Evolutionary conservation across 2,113 vertebrate genomes (phyloP).

Genomic region (Ailurus styani): DNA sequence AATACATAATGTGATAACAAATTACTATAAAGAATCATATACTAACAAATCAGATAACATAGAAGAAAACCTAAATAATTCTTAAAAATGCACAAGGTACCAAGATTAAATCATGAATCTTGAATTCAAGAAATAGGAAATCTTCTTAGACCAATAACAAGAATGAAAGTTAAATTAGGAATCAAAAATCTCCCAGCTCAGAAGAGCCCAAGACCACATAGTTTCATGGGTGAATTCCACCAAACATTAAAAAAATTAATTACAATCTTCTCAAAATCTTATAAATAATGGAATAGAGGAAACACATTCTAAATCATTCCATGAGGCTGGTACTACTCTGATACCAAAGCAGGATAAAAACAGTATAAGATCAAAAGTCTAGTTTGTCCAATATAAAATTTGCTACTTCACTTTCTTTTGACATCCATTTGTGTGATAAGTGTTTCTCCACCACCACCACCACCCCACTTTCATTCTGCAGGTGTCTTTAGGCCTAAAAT

Average conservation of each 20-base stretch:
- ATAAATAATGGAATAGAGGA: neutral
- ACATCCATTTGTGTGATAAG: neutral
- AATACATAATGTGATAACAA: neutral
- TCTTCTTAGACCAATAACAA: neutral
- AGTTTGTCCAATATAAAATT: neutral
- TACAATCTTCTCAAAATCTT: neutral
- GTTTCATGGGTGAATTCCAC: neutral
- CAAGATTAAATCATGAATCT: neutral
- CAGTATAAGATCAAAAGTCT: neutral
- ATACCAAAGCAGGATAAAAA: neutral
- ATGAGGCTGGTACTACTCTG: neutral
- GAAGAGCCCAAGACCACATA: neutral
- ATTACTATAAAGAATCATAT: neutral
- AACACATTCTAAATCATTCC: neutral
- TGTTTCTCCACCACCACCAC: neutral
- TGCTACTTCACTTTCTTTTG: neutral
- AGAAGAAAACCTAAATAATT: neutral
- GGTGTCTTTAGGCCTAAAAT: neutral
- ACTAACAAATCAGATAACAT: neutral
- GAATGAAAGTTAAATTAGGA: neutral
- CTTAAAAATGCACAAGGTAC: neutral
- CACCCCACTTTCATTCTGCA: neutral
- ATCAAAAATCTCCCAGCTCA: neutral
- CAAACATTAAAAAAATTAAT: neutral
- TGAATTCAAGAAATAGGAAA: neutral